These are phyloP conservation scores for Acrossocheilus wenchowensis DNA, from an alignment of 2,797 vertebrate genomes.

Conservation along the genomic window DNA sequence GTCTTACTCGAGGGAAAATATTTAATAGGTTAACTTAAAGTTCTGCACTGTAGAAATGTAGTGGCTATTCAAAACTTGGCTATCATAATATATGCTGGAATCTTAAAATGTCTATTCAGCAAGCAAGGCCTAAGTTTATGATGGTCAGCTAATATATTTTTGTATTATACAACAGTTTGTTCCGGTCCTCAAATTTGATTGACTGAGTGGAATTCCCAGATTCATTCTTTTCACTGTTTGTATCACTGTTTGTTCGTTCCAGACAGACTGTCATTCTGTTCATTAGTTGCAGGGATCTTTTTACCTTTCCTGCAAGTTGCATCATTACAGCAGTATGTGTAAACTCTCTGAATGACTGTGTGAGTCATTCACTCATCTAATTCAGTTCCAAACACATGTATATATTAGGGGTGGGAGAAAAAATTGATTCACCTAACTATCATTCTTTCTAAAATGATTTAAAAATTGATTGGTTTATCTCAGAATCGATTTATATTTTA, in stretches of 20 bases:
- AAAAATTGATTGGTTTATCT: too few relatives aligned
- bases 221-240: background rate
- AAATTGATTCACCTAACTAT: too few relatives aligned
- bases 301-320: background rate
- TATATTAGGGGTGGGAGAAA: too few relatives aligned
- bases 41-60: background rate
- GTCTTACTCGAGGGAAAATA: background rate
- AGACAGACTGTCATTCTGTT: background rate
- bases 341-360: background rate
- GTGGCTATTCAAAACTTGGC: background rate
- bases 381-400: too few relatives aligned
- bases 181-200: background rate
- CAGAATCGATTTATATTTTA: too few relatives aligned
- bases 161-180: background rate
- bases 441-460: too few relatives aligned
- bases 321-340: conserved; percentile 6
- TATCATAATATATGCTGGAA: background rate
- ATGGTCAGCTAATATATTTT: background rate
- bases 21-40: background rate
- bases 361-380: background rate
- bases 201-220: background rate
- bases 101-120: background rate
- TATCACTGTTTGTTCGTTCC: background rate
- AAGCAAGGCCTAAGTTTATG: background rate
- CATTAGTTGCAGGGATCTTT: background rate